Percentiles rank a stretch among this genome's conserved stretches.
Evolutionary conservation across 1,140 invertebrate genomes (phyloP).

Genomic region (Physella acuta): DNA sequence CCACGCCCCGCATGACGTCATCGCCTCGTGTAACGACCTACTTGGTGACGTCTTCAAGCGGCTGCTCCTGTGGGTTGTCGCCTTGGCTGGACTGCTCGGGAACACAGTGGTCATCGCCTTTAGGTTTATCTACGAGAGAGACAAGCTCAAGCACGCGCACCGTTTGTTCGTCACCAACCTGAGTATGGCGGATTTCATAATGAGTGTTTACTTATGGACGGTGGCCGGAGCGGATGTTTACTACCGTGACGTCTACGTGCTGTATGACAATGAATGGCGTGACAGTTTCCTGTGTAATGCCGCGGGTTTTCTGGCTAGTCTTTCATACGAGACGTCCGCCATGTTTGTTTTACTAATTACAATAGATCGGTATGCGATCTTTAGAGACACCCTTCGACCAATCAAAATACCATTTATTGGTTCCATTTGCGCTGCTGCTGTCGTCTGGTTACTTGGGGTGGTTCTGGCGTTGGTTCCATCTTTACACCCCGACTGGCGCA

Average conservation of each 20-base stretch:
- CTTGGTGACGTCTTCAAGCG: constrained; percentile 32
- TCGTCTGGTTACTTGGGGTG: background rate
- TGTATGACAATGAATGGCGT: constrained; percentile 39
- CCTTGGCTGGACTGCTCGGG: constrained; percentile 31
- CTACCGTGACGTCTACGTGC: constrained; percentile 39
- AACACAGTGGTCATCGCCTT: constrained; percentile 34
- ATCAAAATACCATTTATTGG: background rate
- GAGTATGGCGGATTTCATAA: constrained; percentile 45
- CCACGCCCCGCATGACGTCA: constrained; percentile 28
- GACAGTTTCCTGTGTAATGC: constrained; percentile 35
- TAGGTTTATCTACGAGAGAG: constrained; percentile 21
- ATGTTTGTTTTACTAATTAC: constrained; percentile 32
- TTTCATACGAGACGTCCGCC: constrained; percentile 33
- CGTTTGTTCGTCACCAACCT: constrained; percentile 45
- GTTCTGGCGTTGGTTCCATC: background rate
- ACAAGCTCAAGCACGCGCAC: constrained; percentile 27
- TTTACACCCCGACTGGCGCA: too few species aligned
- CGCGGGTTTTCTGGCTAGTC: constrained; percentile 44
- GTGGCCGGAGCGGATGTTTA: constrained; percentile 35
- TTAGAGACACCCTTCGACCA: constrained; percentile 40
- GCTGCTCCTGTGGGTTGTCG: constrained; percentile 40
- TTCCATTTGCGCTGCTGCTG: background rate
- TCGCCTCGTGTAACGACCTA: constrained; percentile 42
- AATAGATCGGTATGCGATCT: constrained; percentile 37
- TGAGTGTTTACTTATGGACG: constrained; percentile 50